These are phyloP conservation scores for Pachypeltis micranthus DNA, from an alignment of 1,140 invertebrate genomes.

Conservation along the genomic window DNA sequence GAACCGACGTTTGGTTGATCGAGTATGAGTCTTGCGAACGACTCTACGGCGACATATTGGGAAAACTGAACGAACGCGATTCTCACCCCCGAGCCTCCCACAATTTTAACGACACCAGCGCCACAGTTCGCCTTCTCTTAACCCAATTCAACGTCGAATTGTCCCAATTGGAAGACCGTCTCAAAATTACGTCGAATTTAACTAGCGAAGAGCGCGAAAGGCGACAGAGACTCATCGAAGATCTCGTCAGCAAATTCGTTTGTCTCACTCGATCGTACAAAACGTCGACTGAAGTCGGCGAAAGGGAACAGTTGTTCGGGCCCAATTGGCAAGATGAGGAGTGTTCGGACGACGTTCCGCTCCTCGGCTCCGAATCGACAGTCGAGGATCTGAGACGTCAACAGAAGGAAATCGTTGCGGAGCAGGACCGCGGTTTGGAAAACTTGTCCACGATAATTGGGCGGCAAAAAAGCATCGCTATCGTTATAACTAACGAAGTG, in stretches of 20 bases:
- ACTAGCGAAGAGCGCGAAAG: slow-evolving; percentile 48
- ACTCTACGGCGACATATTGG: slow-evolving; percentile 47
- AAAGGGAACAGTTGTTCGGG: slow-evolving; percentile 32
- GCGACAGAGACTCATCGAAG: slow-evolving; percentile 44
- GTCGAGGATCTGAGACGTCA: slow-evolving; percentile 30
- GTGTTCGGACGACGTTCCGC: slow-evolving; percentile 20
- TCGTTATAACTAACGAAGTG: slow-evolving; percentile 62
- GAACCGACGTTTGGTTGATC: slow-evolving; percentile 28
- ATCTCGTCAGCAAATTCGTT: slow-evolving; percentile 42
- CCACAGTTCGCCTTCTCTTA: slow-evolving; percentile 44
- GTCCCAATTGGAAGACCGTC: slow-evolving; percentile 43
- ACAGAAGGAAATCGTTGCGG: slow-evolving; percentile 37
- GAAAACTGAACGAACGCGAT: slow-evolving; percentile 44
- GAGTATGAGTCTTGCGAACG: slow-evolving; percentile 55
- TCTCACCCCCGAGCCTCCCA: slow-evolving; percentile 39
- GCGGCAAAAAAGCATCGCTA: slow-evolving; percentile 62
- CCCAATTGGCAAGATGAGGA: slow-evolving; percentile 35
- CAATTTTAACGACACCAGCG: slow-evolving; percentile 43
- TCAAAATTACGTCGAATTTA: slow-evolving; percentile 18
- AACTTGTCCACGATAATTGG: slow-evolving; percentile 60
- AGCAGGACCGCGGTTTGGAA: slow-evolving; percentile 66
- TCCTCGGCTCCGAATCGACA: slow-evolving; percentile 18
- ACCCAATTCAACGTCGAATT: slow-evolving; percentile 50
- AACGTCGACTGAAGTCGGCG: neutral
- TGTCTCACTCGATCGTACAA: slow-evolving; percentile 41